Percentiles rank a stretch among this genome's conserved stretches.
Evolutionary conservation across 2,888 invertebrate species (phyloP).

Genomic region (Syritta pipiens): DNA sequence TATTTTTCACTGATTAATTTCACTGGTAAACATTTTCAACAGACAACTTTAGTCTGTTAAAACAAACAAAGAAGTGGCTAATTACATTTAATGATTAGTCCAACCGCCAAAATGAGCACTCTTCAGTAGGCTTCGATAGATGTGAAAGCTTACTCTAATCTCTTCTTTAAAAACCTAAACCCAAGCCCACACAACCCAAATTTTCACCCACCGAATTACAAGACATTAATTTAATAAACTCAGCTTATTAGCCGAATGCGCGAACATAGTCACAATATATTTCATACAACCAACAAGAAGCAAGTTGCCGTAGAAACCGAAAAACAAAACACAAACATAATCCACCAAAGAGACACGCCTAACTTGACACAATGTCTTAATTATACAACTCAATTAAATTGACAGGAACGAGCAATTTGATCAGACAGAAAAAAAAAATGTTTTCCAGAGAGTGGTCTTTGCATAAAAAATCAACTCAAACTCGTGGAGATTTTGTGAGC

Average conservation of each 20-base stretch:
- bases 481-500: too few relatives aligned
- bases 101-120: too few relatives aligned
- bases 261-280: not conserved
- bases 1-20: too few relatives aligned
- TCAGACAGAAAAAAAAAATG: not conserved
- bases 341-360: constrained; percentile 13
- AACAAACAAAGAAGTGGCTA: too few relatives aligned
- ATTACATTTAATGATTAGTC: too few relatives aligned
- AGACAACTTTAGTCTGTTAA: too few relatives aligned
- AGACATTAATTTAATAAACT: not conserved
- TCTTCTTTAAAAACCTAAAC: too few relatives aligned
- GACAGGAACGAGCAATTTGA: not conserved
- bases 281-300: not conserved
- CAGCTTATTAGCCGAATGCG: not conserved
- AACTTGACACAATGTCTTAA: not conserved
- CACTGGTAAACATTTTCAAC: too few relatives aligned
- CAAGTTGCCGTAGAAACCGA: not conserved
- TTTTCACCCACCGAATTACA: too few relatives aligned
- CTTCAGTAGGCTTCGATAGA: too few relatives aligned
- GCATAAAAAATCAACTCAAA: constrained; percentile 12
- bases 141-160: too few relatives aligned
- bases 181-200: too few relatives aligned
- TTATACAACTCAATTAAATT: constrained; percentile 8
- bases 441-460: constrained; percentile 1
- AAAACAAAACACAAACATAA: not conserved